Base-by-base conservation (phyloP, 1,140 invertebrate species). In the Aphaenogaster ashmeadi region DNA sequence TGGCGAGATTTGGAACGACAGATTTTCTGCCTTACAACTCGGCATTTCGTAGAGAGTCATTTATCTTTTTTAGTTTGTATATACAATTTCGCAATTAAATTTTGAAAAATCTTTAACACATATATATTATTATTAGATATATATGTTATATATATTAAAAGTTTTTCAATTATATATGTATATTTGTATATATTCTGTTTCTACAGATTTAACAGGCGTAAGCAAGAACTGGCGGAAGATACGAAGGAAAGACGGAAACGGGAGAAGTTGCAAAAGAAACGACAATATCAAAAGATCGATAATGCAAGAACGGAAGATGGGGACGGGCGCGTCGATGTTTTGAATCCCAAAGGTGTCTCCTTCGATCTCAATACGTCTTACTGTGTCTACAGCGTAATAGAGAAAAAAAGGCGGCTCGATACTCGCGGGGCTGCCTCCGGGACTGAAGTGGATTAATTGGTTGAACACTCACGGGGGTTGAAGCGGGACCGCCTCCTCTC, bases 391-490 rank as follows among this genome's bases (percentile, higher is more conserved):
- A 56, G 67, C 66, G 86, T 88, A 89, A 93, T 86, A 90, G 77
- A 92, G 86, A 91, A 90, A 91, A 92, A 91, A 92, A 88, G 83
- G 80, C 66, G 89, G 60, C 62, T 87, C 92, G 92, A 94, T 93
- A 87, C 90, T 93, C 93, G 87, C 80, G 90, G 88, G 91, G 89
- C 85, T 88, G 90, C 86, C 91, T 91, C 87, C 86, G 84, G 89
- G 91, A 94, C 93, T 94, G 93, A 93, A 94, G 93, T 93, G 93
- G 93, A 94, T 94, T 94, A 94, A 94, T 94, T 94, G 93, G 93
- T 93, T 93, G 91, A 94, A 94, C 92, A 93, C 91, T 94, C 93
- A 90, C 93, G 92, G 89, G 92, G 92, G 92, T 91, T 92, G 87
- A 64, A 87, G 81, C 91, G 91, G 86, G 84, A 86, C 86, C 91